Base-by-base conservation (phyloP, 1,140 invertebrate species). In the Dinoponera quadriceps region DNA sequence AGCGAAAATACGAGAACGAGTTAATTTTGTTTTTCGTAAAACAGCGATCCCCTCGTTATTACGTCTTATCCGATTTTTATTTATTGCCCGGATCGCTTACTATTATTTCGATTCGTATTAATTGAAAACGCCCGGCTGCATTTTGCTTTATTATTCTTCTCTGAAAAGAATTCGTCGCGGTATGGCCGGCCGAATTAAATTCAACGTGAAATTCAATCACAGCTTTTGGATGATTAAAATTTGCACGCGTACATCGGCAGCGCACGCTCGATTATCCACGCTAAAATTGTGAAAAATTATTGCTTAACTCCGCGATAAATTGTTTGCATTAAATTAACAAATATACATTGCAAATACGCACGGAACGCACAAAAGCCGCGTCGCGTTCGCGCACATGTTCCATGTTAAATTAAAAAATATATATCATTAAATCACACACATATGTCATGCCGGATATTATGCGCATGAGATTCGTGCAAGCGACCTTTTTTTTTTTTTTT, bases 241-340 rank as follows among this genome's bases (percentile, higher is more conserved):
- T 80, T 78, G 51, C 63, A 22, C 65, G 59, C 75, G 68, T 59
- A 57, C 51, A 5, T 69, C 33, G 33, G 2, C 7, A 29, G 51
- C 14, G 16, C 33, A 20, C 51, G 75, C 65, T 57, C 75, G 75
- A 80, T 80, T 80, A 80, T 80, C 51, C 66, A 33, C 65, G 75
- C 75, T 80, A 71, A 71, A 80, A 80, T 57, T 80, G 75, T 80
- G 75, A 80, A 80, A 80, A 80, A 80, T 80, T 80, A 80, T 80
- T 80, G 75, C 75, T 80, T 80, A 80, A 80, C 75, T 80, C 51
- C 65, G 75, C 29, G 65, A 80, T 80, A 80, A 80, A 80, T 80
- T 80, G 75, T 80, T 80, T 69, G 75, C 65, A 80, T 80, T 80
- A 80, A 80, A 80, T 80, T 80, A 80, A 80, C 65, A 80, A 80